Base-by-base conservation (phyloP, 2,113 vertebrate species). In the Nannospalax galili region DNA sequence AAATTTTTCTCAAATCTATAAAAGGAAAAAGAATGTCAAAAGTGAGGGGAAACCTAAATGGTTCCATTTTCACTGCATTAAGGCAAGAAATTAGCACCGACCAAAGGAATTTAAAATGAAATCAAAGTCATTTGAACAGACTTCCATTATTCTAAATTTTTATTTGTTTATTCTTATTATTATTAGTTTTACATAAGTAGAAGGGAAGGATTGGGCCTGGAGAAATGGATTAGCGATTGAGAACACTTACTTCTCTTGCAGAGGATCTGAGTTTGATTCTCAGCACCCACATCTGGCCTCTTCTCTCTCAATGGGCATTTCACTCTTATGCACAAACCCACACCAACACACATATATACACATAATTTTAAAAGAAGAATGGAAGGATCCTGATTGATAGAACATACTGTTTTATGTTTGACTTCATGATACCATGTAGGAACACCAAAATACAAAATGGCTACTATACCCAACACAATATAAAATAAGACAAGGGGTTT, bases 401-500 rank as follows among this genome's bases (percentile, higher is more conserved):
- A 62, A 62, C 79, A 84, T 92, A 87, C 3, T 92, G 84, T 88
- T 90, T 93, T 82, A 45, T 64, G 26, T 81, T 77, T 88, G 40
- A 64, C 62, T 89, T 10, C 77, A 15, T 82, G 60, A 82, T 78
- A 10, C 48, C 95, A 28, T 58, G 52, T 92, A 19, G 64, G 73
- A 90, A 93, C 37, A 90, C 19, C n/a, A 26, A 70, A 37, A 78
- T n/a, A 58, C 58, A 58, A 85, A 73, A 78, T 7, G 78, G 84
- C 73, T 75, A 77, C 8, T 48, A 1, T 40, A 52, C 62, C 26
- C 69, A 22, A 73, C 15, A 86, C 69, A 7, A 22, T 93, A 75
- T 80, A 52, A 96, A 87, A 91, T 15, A 93, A 77, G n/a, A 48
- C 32, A 42, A 14, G 7, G 24, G 67, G 28, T 73, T 89, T 95